Evolutionary conservation across 2,888 invertebrate genomes (phyloP).

Genomic region (Drosophila neonasuta): DNA sequence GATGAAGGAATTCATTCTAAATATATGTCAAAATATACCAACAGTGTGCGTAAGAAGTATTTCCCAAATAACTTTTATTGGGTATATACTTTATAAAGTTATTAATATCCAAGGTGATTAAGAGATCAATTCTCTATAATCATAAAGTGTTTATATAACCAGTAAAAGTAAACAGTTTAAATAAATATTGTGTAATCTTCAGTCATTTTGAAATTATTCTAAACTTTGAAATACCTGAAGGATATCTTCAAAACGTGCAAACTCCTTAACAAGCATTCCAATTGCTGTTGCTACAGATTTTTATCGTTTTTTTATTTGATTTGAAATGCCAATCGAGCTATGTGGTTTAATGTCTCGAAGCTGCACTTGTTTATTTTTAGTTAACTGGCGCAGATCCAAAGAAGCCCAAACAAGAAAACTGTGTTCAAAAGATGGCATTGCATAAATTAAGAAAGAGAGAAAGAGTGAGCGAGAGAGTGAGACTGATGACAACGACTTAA

Average conservation of each 20-base stretch:
- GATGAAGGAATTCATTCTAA: too few species aligned
- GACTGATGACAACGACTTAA: slow-evolving; percentile 75
- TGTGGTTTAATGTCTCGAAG: slow-evolving; percentile 6
- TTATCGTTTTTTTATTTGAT: slow-evolving; percentile 7
- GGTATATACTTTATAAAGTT: too few species aligned
- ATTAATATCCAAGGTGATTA: too few species aligned
- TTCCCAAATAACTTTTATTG: too few species aligned
- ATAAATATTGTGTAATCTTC: too few species aligned
- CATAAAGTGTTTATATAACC: too few species aligned
- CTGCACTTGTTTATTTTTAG: slow-evolving; percentile 27
- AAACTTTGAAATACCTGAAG: neutral
- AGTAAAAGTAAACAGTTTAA: too few species aligned
- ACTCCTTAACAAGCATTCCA: neutral
- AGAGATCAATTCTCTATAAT: too few species aligned
- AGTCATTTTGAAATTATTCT: too few species aligned
- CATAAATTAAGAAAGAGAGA: slow-evolving; percentile 50
- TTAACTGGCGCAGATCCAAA: slow-evolving; percentile 11
- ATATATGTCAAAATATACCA: too few species aligned
- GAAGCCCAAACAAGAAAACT: slow-evolving; percentile 20
- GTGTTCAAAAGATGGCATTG: slow-evolving; percentile 40
- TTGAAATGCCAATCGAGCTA: slow-evolving; percentile 7
- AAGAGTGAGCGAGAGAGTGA: slow-evolving; percentile 9
- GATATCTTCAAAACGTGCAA: neutral
- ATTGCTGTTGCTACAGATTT: neutral
- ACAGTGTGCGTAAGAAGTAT: too few species aligned